These are phyloP conservation scores for Strix occidentalis DNA, from an alignment of 2,797 vertebrate genomes.

Conservation along the genomic window DNA sequence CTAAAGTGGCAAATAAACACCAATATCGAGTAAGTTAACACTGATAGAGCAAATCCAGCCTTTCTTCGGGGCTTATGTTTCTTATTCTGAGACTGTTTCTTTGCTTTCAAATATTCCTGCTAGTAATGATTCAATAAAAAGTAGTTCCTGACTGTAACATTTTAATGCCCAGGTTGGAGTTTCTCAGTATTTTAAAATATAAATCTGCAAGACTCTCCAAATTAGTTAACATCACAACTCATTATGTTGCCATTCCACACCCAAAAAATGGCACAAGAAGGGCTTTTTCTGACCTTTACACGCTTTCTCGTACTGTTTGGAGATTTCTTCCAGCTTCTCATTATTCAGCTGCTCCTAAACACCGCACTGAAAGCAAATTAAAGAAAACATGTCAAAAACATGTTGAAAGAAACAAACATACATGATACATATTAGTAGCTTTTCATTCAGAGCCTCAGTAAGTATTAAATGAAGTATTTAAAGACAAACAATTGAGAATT, in stretches of 20 bases:
- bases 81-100: background rate
- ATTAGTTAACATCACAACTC: background rate
- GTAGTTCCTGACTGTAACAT: too few relatives aligned
- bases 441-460: background rate
- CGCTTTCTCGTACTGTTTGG: conserved; percentile 78
- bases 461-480: background rate
- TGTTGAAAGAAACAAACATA: background rate
- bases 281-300: conserved; percentile 79
- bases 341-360: conserved; percentile 78
- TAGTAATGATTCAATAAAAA: background rate
- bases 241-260: background rate
- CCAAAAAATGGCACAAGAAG: background rate
- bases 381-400: background rate
- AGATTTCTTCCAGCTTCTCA: conserved; percentile 74
- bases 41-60: background rate
- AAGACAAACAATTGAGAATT: background rate
- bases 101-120: background rate
- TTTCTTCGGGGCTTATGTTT: background rate
- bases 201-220: too few relatives aligned
- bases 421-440: background rate
- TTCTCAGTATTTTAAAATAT: too few relatives aligned
- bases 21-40: too few relatives aligned
- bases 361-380: background rate
- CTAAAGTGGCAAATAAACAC: too few relatives aligned
- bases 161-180: too few relatives aligned